Percentiles rank a stretch among this genome's conserved stretches.
These are phyloP conservation scores for Polylopha cassiicola DNA, from an alignment of 2,888 invertebrate species.

Conservation along the genomic window DNA sequence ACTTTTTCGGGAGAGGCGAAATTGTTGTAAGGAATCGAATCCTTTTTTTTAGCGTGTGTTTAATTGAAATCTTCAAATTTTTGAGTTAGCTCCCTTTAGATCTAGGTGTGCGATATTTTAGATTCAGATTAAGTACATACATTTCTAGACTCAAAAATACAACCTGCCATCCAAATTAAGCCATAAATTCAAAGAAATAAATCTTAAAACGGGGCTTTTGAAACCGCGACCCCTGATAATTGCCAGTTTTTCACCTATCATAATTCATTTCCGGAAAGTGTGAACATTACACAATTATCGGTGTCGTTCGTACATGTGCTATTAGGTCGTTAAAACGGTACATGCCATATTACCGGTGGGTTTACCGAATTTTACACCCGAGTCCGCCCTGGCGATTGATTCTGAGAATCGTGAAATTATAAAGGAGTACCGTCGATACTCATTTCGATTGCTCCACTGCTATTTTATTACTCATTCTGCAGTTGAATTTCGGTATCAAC, in stretches of 20 bases:
- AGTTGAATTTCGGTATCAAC: slow-evolving; percentile 1
- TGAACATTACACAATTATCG: slow-evolving; percentile 42
- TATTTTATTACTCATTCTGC: slow-evolving; percentile 7
- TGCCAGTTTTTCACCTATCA: slow-evolving; percentile 23
- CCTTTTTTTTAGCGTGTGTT: too few relatives aligned
- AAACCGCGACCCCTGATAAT: too few relatives aligned
- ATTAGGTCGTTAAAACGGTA: slow-evolving; percentile 55
- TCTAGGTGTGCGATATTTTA: too few relatives aligned
- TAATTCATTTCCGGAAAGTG: slow-evolving; percentile 25
- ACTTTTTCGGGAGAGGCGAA: too few relatives aligned
- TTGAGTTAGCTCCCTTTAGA: too few relatives aligned
- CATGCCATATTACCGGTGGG: slow-evolving; percentile 41
- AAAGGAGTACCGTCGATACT: slow-evolving; percentile 31
- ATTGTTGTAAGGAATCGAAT: too few relatives aligned
- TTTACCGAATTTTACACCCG: slow-evolving; percentile 44
- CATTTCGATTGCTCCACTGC: slow-evolving; percentile 1
- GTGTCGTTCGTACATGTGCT: slow-evolving; percentile 32
- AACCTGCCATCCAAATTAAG: too few relatives aligned
- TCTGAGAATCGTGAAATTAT: slow-evolving; percentile 51
- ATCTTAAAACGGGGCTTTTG: too few relatives aligned
- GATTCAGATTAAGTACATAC: too few relatives aligned
- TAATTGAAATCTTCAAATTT: too few relatives aligned
- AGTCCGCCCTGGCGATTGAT: slow-evolving; percentile 51
- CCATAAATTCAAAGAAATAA: too few relatives aligned
- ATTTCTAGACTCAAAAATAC: too few relatives aligned